Evolutionary conservation across 2,888 invertebrate genomes (phyloP), one percentile per base, ranked within the genome.

Genomic region (Drosophila paracracens): DNA sequence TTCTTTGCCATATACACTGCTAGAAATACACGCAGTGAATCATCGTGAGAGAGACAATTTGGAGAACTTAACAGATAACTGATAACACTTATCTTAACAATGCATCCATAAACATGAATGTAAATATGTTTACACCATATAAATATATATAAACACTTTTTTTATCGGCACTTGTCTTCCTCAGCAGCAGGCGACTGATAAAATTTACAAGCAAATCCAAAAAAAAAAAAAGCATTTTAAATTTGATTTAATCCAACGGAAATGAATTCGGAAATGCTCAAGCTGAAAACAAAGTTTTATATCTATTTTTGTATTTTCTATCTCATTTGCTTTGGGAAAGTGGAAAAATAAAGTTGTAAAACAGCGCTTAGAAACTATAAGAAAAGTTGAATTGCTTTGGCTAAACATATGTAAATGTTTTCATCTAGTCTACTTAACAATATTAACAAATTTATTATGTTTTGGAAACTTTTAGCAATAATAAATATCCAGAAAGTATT

Each of bases 81-180:
- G 71, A 76, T 67, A 60, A 67, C 46, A 27, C 53, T 63, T 71
- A 76, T 75, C 57, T 56, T 67, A 10, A 53, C 10, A 58, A 35
- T 50, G 48, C 27, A 51, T 21, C 25, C 48, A 27, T 48, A 18
- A 48, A 48, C 27, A 5, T 36, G 2, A 13, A 35, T 51, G 51
- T 57, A 38, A 38, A 58, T 35, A 69, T n/a, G 31, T 36, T 52
- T 1, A 21, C 21, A 11, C 11, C 2, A 21, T 43, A 43, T 1
- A 43, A 1, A 8, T n/a, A 38, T 10, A 50, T 46, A 54, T 50
- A 60, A 54, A 60, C 54, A 27, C 8, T 13, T 68, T 40, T 50
- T 46, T 54, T 40, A 68, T 35, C 53, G 59, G 11, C 43, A 43
- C 48, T 61, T 61, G 40, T 54, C 68, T 74, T 48, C 11, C n/a